Evolutionary conservation across 1,140 invertebrate genomes (phyloP), one percentile per base, ranked within the genome.

Genomic region (Lepidurus couesii): DNA sequence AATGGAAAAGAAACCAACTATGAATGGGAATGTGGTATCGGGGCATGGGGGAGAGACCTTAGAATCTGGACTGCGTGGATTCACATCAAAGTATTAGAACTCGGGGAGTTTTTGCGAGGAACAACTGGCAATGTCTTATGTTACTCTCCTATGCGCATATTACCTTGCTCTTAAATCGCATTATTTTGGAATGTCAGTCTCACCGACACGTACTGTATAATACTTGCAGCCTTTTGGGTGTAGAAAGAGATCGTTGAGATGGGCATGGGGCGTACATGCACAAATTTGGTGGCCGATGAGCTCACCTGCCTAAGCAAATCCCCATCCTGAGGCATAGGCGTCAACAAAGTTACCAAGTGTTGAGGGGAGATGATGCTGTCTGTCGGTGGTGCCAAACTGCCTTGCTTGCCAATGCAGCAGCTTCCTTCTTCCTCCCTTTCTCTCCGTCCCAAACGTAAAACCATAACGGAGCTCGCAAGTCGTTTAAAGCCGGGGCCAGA

Each of bases 281-380:
- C 53, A 65, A 65, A 65, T 65, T 65, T 65, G 53, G 53, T 65
- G 53, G 53, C 13, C 53, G 53, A 65, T 65, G 53, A 65, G 53
- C 53, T 65, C 53, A 65, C 53, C 53, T 65, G 53, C 53, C 53
- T 65, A 65, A 65, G 53, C 53, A 65, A 65, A 65, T n/a, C 21
- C 53, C 53, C 53, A 65, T 65, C 53, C 53, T 21, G 53, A 65
- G 53, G 53, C 53, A 65, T 65, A 65, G 53, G 53, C 53, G 53
- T 65, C 53, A 21, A 21, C 53, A 65, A 65, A 65, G 53, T n/a
- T n/a, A 65, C 53, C 16, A 21, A 13, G 8, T 65, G 53, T 65
- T 65, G 53, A 65, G 13, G 21, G 53, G 13, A 13, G 53, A 47
- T 47, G 45, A 47, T 47, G 45, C 45, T 47, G 6, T 10, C 34